These are phyloP conservation scores for Plodia interpunctella DNA, from an alignment of 1,140 invertebrate species.

Conservation along the genomic window DNA sequence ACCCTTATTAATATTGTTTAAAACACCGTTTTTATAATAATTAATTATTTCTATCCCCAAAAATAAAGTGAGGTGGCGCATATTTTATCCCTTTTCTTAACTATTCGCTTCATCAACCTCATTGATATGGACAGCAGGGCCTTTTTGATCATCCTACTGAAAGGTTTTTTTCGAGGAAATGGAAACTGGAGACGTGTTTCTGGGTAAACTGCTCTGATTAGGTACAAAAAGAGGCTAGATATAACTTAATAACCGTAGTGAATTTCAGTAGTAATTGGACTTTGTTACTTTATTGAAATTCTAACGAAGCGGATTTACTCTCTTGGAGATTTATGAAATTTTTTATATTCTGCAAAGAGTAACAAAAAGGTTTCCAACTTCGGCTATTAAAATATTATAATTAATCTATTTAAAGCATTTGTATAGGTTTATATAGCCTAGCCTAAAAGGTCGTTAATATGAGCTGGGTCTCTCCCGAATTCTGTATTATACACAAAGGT, in stretches of 20 bases:
- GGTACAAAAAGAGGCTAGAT: not conserved
- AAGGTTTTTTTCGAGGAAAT: not conserved
- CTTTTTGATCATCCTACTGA: constrained; percentile 4
- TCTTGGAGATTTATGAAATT: too few relatives aligned
- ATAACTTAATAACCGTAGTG: not conserved
- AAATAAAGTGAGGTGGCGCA: not conserved
- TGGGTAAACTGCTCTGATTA: not conserved
- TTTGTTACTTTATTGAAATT: too few relatives aligned
- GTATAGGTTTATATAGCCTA: constrained; percentile 7
- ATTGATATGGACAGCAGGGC: not conserved
- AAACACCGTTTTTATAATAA: too few relatives aligned
- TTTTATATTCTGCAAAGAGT: too few relatives aligned
- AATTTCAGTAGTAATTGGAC: too few relatives aligned
- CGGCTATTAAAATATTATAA: too few relatives aligned
- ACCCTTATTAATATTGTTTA: too few relatives aligned
- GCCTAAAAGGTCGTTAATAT: constrained; percentile 14
- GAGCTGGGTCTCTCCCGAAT: not conserved
- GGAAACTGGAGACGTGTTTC: not conserved
- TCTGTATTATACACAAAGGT: constrained; percentile 19
- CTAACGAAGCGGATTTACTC: too few relatives aligned
- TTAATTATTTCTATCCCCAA: too few relatives aligned
- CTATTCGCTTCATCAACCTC: not conserved
- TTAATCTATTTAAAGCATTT: too few relatives aligned
- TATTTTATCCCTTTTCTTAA: not conserved
- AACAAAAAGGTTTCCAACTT: too few relatives aligned